Evolutionary conservation across 2,888 invertebrate genomes (phyloP), one percentile per base, ranked within the genome.

Genomic region (Parnassius glacialis): DNA sequence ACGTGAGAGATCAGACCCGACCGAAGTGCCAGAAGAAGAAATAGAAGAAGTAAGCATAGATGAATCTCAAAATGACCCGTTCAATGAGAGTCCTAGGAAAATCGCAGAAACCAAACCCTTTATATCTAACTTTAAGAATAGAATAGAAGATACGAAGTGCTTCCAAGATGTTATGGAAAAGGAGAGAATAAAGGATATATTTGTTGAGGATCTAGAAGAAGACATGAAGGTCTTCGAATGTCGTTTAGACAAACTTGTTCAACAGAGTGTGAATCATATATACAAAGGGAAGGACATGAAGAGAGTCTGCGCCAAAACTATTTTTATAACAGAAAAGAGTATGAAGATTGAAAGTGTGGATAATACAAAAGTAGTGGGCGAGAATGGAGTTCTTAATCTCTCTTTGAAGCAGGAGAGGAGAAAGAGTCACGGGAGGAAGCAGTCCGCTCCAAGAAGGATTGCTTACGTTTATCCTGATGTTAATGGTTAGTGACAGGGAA

Each of bases 231-330:
- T 85, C 7, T 90, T 90, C 66, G 89, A 90, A 59, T 90, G 89
- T 57, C 76, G 89, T 62, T 81, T 91, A 61, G 89, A 88, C 11
- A 90, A 87, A 53, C 64, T 91, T 0, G 90, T 91, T 0, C 86
- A 89, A 48, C 83, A 89, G 48, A 88, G 87, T 51, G 90, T 90
- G 0, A 89, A 88, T 50, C 90, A 90, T 43, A 84, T 90, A 12
- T 90, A 78, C 60, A 88, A 83, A 64, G 76, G 73, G 2, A 81
- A 76, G 2, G 65, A 34, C 34, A 7, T 34, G 34, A 85, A 81
- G 60, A 87, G 83, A 59, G 78, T 90, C 0, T 82, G 79, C 16
- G 90, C 90, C 0, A 90, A 88, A 72, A 90, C 90, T 0, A 85
- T 91, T 47, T 90, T 90, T 64, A 77, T 89, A 16, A 80, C 80